phyloP scores from a whole-genome alignment of 2,888 invertebrate species.

The Drosophila kokeensis region DNA sequence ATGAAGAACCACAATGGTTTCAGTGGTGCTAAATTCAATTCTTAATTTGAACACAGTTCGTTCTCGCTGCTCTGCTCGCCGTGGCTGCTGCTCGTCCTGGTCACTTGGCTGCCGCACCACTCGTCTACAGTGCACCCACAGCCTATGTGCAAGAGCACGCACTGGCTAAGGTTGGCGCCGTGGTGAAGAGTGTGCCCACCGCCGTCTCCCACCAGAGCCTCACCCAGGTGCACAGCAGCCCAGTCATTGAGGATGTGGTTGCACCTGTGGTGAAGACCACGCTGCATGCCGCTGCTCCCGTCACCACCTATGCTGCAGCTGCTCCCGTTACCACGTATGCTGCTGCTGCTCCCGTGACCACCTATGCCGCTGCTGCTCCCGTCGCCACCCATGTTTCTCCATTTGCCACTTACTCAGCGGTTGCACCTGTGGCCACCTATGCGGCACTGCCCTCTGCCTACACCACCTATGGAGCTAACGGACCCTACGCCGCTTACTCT shows the following conservation, averaged over 20 bases:
- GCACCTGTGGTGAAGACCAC: conserved; percentile 81
- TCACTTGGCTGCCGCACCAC: conserved; percentile 61
- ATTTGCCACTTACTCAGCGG: conserved; percentile 38
- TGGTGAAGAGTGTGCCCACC: conserved; percentile 85
- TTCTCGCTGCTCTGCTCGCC: conserved; percentile 82
- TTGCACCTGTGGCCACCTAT: conserved; percentile 33
- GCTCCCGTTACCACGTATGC: conserved; percentile 26
- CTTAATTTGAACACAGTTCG: conserved; percentile 46
- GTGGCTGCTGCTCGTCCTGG: conserved; percentile 83
- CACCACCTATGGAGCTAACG: conserved; percentile 36
- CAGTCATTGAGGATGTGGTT: conserved; percentile 80
- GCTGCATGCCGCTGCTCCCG: conserved; percentile 58
- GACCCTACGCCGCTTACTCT: conserved; percentile 30
- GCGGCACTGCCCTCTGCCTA: conserved; percentile 23
- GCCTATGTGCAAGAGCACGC: conserved; percentile 75
- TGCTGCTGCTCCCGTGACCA: conserved; percentile 15
- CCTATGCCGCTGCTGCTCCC: conserved; percentile 34
- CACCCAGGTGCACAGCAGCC: conserved; percentile 85
- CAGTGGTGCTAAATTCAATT: not conserved
- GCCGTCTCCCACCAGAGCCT: conserved; percentile 86
- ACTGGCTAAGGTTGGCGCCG: conserved; percentile 81
- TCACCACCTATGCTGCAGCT: conserved; percentile 28
- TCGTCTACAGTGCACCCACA: conserved; percentile 70
- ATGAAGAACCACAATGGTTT: not conserved
- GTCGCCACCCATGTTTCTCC: conserved; percentile 31